These are phyloP conservation scores for Notocelia uddmanniana DNA, from an alignment of 2,888 invertebrate species.

Conservation along the genomic window DNA sequence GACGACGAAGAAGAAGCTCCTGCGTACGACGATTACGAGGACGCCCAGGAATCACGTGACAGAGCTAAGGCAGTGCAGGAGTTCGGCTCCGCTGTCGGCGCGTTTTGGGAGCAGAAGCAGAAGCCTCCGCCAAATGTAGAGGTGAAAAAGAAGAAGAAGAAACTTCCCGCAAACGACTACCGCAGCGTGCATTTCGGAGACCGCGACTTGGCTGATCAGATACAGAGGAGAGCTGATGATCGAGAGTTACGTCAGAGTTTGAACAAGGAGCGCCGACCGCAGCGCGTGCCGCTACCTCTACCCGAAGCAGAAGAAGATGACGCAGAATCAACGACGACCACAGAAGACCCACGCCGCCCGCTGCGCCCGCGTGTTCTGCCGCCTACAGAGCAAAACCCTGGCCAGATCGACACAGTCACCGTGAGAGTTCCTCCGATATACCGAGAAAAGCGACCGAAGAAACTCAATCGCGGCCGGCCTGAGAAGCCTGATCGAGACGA, in stretches of 20 bases:
- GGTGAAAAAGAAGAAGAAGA: slow-evolving; percentile 52
- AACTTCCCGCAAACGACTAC: slow-evolving; percentile 68
- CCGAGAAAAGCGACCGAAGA: slow-evolving; percentile 75
- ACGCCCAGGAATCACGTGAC: slow-evolving; percentile 73
- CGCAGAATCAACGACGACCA: slow-evolving; percentile 75
- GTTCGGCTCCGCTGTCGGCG: slow-evolving; percentile 73
- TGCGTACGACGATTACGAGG: slow-evolving; percentile 76
- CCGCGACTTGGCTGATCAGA: slow-evolving; percentile 62
- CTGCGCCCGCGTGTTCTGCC: slow-evolving; percentile 77
- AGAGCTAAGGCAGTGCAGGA: slow-evolving; percentile 68
- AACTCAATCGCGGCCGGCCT: slow-evolving; percentile 70
- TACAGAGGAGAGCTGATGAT: slow-evolving; percentile 53
- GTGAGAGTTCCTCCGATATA: slow-evolving; percentile 83
- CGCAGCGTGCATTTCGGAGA: slow-evolving; percentile 79
- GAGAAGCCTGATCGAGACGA: slow-evolving; percentile 57
- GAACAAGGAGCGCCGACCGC: slow-evolving; percentile 61
- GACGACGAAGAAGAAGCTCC: slow-evolving; percentile 65
- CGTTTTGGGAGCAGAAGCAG: slow-evolving; percentile 76
- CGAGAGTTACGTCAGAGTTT: slow-evolving; percentile 61
- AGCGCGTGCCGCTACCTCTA: slow-evolving; percentile 59
- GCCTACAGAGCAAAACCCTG: slow-evolving; percentile 81
- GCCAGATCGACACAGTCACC: slow-evolving; percentile 81
- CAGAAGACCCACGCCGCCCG: slow-evolving; percentile 73
- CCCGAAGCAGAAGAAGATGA: slow-evolving; percentile 67
- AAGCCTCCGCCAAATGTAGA: slow-evolving; percentile 37